Evolutionary conservation across 2,797 vertebrate genomes (phyloP).

Genomic region (Microcaecilia unicolor): DNA sequence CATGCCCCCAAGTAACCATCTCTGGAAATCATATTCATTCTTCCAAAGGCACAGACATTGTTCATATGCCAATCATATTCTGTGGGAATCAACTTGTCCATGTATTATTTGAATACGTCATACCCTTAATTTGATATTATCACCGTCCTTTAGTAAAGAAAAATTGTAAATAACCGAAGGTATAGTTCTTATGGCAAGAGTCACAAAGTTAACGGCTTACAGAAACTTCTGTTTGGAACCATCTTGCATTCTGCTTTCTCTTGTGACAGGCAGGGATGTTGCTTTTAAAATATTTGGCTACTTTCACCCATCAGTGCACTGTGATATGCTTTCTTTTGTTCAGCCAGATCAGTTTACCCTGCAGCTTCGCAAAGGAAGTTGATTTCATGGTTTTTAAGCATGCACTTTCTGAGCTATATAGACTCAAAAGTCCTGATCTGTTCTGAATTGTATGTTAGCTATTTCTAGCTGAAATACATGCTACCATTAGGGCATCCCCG

Average conservation of each 20-base stretch:
- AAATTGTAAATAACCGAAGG: background rate
- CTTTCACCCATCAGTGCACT: background rate
- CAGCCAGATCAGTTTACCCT: background rate
- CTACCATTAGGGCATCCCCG: too few relatives aligned
- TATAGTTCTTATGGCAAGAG: too few relatives aligned
- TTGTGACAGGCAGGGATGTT: background rate
- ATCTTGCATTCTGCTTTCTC: background rate
- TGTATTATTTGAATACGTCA: background rate
- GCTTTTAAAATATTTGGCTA: background rate
- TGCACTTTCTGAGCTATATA: conserved; percentile 4
- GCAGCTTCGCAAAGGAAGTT: conserved; percentile 4
- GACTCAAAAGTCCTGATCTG: too few relatives aligned
- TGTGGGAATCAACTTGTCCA: background rate
- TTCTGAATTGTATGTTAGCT: too few relatives aligned
- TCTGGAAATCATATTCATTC: background rate
- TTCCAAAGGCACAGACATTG: background rate
- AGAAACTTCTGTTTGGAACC: background rate
- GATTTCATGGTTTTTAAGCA: background rate
- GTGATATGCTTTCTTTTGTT: background rate
- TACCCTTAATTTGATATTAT: background rate
- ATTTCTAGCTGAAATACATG: too few relatives aligned
- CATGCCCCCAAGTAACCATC: background rate
- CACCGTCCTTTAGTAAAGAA: background rate
- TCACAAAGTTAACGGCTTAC: background rate
- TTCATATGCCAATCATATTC: background rate